Conservation (phyloP, 2,888 invertebrate species). For the Cryptocheilus praepositus region DNA sequence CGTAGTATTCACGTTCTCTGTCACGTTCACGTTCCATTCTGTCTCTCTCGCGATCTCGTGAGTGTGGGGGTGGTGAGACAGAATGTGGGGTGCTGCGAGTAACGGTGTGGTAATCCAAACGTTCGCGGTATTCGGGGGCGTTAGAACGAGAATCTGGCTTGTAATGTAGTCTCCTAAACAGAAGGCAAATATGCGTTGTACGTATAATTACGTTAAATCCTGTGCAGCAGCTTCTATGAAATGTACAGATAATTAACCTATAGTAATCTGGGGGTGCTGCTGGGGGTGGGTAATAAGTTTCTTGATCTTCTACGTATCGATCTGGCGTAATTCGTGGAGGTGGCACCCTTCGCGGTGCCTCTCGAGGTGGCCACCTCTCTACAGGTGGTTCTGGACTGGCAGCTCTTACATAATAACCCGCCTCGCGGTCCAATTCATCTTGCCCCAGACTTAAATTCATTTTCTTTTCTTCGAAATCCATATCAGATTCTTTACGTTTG, state of each 20-base stretch:
- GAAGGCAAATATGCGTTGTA: conserved; percentile 5
- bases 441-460: conserved; percentile 90
- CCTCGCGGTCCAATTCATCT: conserved; percentile 85
- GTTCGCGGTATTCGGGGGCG: conserved; percentile 70
- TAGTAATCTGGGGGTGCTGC: conserved; percentile 70
- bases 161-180: conserved; percentile 69
- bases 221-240: not conserved
- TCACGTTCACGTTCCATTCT: conserved; percentile 64
- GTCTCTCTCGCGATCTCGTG: conserved; percentile 66
- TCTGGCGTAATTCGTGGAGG: conserved; percentile 69
- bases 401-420: conserved; percentile 83
- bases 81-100: conserved; percentile 67
- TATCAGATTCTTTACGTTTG: conserved; percentile 94
- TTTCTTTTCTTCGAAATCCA: conserved; percentile 97
- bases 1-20: conserved; percentile 70
- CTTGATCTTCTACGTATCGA: conserved; percentile 67
- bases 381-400: conserved; percentile 78
- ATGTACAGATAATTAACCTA: conserved; percentile 51
- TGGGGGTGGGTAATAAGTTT: conserved; percentile 67
- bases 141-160: conserved; percentile 65
- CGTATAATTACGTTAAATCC: not conserved
- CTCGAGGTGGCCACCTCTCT: conserved; percentile 70
- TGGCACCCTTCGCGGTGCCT: conserved; percentile 62
- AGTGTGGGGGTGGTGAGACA: conserved; percentile 70
- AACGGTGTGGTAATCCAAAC: conserved; percentile 68